Percentiles rank a stretch among this genome's conserved stretches.
phyloP scores from a whole-genome alignment of 2,113 vertebrate genomes.

The Phrynosoma platyrhinos region DNA sequence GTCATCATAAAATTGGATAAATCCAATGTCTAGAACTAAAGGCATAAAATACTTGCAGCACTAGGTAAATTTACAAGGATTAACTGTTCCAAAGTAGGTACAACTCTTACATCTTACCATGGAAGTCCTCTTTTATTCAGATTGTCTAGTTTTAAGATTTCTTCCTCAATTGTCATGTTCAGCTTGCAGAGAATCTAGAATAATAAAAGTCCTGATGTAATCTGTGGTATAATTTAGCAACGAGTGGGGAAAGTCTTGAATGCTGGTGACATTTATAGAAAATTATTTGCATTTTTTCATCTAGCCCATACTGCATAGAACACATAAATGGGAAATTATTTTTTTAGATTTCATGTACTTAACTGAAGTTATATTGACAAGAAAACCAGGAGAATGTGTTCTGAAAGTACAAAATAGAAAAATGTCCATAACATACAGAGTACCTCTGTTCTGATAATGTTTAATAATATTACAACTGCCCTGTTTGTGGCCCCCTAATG shows the following conservation, averaged over 20 bases:
- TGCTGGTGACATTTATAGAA: neutral
- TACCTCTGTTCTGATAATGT: neutral
- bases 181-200: slow-evolving; percentile 78
- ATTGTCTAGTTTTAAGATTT: slow-evolving; percentile 68
- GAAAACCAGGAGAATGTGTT: neutral
- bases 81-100: slow-evolving; percentile 15
- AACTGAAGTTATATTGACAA: neutral
- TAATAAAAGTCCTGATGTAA: slow-evolving; percentile 34
- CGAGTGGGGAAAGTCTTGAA: neutral
- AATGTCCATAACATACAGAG: neutral
- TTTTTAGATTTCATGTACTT: neutral
- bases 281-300: neutral
- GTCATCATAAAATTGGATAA: neutral
- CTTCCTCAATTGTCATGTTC: slow-evolving; percentile 71
- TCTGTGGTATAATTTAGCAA: slow-evolving; percentile 6
- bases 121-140: slow-evolving; percentile 66
- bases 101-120: slow-evolving; percentile 60
- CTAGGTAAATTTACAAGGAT: neutral
- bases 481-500: no score
- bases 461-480: no score
- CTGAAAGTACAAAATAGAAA: neutral
- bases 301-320: no score
- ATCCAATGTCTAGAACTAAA: neutral
- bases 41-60: neutral
- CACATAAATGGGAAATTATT: neutral